Percentiles rank a stretch among this genome's conserved stretches.
phyloP scores from a whole-genome alignment of 2,113 vertebrate species.

The Copsychus sechellarum region DNA sequence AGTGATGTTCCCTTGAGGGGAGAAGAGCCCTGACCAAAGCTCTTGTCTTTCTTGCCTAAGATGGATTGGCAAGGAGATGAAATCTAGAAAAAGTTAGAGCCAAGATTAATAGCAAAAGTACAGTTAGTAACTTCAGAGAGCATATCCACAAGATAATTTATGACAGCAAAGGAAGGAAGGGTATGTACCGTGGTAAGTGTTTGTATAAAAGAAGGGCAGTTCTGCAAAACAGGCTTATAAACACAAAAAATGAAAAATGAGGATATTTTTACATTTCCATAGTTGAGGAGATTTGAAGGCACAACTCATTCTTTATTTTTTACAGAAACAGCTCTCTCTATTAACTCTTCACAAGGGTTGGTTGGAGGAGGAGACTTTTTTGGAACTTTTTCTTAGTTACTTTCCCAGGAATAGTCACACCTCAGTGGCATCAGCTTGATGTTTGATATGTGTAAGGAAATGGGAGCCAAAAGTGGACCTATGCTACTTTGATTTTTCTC shows the following conservation, averaged over 20 bases:
- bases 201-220: background rate
- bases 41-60: background rate
- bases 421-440: background rate
- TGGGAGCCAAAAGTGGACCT: background rate
- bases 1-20: background rate
- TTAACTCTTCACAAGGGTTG: slow-evolving; percentile 17
- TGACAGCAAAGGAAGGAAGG: background rate
- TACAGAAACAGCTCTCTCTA: background rate
- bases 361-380: background rate
- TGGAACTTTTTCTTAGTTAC: background rate
- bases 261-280: slow-evolving; percentile 3
- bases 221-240: background rate
- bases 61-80: background rate
- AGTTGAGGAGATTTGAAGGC: slow-evolving; percentile 4
- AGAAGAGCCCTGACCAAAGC: background rate
- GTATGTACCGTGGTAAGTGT: background rate
- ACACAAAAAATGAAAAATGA: background rate
- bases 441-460: background rate
- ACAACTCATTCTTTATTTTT: background rate
- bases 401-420: background rate
- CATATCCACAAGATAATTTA: background rate
- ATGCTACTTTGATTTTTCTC: background rate
- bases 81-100: background rate
- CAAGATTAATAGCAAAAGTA: slow-evolving; percentile 4
- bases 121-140: background rate